These are phyloP conservation scores for Propsilocerus akamusi DNA, from an alignment of 1,140 invertebrate genomes.

Conservation along the genomic window DNA sequence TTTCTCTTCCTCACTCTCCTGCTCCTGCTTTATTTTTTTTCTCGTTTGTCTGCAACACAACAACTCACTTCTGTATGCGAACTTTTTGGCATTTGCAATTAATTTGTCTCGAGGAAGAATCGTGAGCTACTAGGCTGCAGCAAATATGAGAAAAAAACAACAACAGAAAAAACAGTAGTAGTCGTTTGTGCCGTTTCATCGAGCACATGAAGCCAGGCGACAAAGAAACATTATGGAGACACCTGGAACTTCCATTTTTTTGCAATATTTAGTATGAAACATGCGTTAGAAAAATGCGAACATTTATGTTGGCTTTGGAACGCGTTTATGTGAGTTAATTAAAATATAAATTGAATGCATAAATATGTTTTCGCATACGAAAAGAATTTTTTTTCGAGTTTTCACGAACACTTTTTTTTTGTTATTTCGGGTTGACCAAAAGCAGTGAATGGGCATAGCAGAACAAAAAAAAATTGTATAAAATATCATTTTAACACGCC, in stretches of 20 bases:
- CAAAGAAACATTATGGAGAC: neutral
- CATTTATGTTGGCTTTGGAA: neutral
- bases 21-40: too few species aligned
- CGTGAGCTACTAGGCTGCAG: neutral
- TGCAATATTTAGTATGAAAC: neutral
- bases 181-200: too few species aligned
- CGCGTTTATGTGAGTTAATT: conserved; percentile 1
- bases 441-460: neutral
- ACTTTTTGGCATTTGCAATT: conserved; percentile 2
- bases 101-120: conserved; percentile 2
- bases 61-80: neutral
- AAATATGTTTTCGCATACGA: conserved; percentile 2
- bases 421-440: too few species aligned
- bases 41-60: neutral
- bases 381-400: neutral
- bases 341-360: conserved; percentile 1
- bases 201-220: neutral
- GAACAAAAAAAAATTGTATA: neutral
- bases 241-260: neutral
- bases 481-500: conserved; percentile 3
- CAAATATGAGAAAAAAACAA: too few species aligned
- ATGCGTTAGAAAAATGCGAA: neutral
- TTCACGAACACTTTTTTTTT: too few species aligned
- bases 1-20: too few species aligned
- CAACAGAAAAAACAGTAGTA: too few species aligned